Base-by-base conservation (phyloP, 2,888 invertebrate species). In the Elegia similella region DNA sequence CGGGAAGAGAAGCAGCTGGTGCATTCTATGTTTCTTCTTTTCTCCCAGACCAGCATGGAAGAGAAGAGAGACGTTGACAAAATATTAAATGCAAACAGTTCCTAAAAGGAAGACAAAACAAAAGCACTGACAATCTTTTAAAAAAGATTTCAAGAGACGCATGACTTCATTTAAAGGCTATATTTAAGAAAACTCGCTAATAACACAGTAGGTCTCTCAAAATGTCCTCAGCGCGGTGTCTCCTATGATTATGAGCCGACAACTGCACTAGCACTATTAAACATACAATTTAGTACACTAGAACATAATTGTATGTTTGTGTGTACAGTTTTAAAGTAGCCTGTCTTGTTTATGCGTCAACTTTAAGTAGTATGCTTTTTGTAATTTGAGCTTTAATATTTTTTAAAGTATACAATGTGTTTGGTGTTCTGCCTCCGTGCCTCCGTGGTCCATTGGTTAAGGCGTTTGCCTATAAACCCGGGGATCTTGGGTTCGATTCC, bases 191-290 rank as follows among this genome's bases (percentile, higher is more conserved):
- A 44, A 48, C 32, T 34, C 42, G 44, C 55, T 47, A 38, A 16
- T 44, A 38, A 15, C 32, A 34, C 50, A 17, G 50, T 50, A 34
- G 34, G 7, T 50, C 32, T 16, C 34, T 50, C 50, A 50, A 34
- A 34, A 34, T 50, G 50, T 34, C 50, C 16, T 50, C 50, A 50
- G 16, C 16, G 16, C 50, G n/a, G 16, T 48, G 30, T 42, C 38
- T 15, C 17, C 46, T 23, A 47, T 34, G n/a, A 34, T 38, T 55
- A 55, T 47, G 23, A 16, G 23, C 34, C 34, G 13, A 6, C 48
- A 34, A 50, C 17, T 32, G n/a, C n/a, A 6, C 23, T 23, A 5
- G 23, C 23, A 3, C 23, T 23, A 5, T 2, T 23, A 23, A 23
- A 23, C 23, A 23, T 23, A 23, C 23, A 23, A 23, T 23, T 23